These are phyloP conservation scores for Aurelia coerulea DNA, from an alignment of 30 jellyfish, hydroid and myxozoan genomes.

Conservation along the genomic window DNA sequence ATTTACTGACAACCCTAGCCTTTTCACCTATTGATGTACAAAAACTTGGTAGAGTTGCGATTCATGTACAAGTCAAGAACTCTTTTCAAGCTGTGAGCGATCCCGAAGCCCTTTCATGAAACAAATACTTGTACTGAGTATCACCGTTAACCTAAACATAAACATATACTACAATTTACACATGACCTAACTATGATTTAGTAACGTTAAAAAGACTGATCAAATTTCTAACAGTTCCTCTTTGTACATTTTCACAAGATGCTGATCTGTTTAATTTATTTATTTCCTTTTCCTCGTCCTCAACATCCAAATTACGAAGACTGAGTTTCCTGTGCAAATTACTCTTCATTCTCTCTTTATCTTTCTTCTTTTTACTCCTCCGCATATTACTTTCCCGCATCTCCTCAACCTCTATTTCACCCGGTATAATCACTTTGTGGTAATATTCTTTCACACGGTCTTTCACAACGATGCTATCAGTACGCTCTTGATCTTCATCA, in stretches of 20 bases:
- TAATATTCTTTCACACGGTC: slow-evolving; percentile 59
- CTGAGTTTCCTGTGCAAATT: slow-evolving; percentile 44
- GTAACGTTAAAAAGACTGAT: slow-evolving; percentile 46
- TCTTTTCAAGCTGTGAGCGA: too few species aligned
- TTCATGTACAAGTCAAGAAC: too few species aligned
- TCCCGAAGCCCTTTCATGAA: too few species aligned
- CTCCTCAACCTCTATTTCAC: slow-evolving; percentile 60
- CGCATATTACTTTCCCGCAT: slow-evolving; percentile 55
- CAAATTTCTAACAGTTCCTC: slow-evolving; percentile 68
- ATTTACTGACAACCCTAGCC: too few species aligned
- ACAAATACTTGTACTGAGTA: too few species aligned
- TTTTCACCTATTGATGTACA: too few species aligned
- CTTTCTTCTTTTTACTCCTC: slow-evolving; percentile 63
- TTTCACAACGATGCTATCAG: slow-evolving; percentile 23
- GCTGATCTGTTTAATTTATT: slow-evolving; percentile 51
- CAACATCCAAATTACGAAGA: slow-evolving; percentile 44
- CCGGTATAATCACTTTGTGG: slow-evolving; percentile 45
- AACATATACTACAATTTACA: too few species aligned
- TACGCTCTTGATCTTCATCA: neutral
- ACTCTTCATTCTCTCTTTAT: slow-evolving; percentile 47
- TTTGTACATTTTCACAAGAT: slow-evolving; percentile 67
- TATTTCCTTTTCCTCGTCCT: slow-evolving; percentile 28
- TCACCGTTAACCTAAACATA: too few species aligned
- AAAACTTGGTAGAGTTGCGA: too few species aligned
- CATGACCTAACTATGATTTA: slow-evolving; percentile 1